Evolutionary conservation across 1,140 invertebrate genomes (phyloP).

Genomic region (Hylaeus volcanicus): DNA sequence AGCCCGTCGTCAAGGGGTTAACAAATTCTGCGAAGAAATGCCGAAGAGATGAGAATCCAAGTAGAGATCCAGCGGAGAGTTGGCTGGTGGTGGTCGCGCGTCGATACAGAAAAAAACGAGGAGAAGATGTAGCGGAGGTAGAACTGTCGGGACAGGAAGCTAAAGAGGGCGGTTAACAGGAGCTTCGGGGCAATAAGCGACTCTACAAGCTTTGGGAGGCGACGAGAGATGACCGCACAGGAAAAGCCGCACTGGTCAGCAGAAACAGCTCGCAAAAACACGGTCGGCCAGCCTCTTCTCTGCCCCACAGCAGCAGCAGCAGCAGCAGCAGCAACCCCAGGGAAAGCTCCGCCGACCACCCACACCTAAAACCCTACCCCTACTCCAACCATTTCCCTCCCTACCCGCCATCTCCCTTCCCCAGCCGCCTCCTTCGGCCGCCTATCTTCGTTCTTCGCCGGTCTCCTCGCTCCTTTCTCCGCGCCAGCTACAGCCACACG

Average conservation of each 20-base stretch:
- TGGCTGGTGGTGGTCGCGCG: background rate
- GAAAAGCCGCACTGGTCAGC: constrained; percentile 77
- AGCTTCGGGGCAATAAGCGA: constrained; percentile 78
- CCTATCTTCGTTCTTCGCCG: constrained; percentile 42
- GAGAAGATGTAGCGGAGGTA: constrained; percentile 42
- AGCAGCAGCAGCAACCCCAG: constrained; percentile 50
- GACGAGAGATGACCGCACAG: constrained; percentile 75
- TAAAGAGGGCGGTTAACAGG: constrained; percentile 76
- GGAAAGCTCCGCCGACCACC: constrained; percentile 56
- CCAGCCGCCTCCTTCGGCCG: constrained; percentile 17
- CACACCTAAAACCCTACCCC: constrained; percentile 33
- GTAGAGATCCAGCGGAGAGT: background rate
- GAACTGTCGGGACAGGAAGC: constrained; percentile 60
- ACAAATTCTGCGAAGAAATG: background rate
- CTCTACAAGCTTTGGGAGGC: constrained; percentile 78
- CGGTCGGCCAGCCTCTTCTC: constrained; percentile 64
- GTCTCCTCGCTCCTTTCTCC: constrained; percentile 55
- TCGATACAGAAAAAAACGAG: constrained; percentile 31
- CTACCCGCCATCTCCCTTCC: constrained; percentile 45
- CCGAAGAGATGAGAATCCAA: background rate
- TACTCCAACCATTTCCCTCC: constrained; percentile 37
- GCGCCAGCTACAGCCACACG: constrained; percentile 54
- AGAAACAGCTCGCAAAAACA: constrained; percentile 78
- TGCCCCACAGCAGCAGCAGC: constrained; percentile 47
- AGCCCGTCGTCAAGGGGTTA: background rate